Percentiles rank a stretch among this genome's conserved stretches.
These are phyloP conservation scores for Scarus forsteni DNA, from an alignment of 2,797 vertebrate genomes.

Conservation along the genomic window DNA sequence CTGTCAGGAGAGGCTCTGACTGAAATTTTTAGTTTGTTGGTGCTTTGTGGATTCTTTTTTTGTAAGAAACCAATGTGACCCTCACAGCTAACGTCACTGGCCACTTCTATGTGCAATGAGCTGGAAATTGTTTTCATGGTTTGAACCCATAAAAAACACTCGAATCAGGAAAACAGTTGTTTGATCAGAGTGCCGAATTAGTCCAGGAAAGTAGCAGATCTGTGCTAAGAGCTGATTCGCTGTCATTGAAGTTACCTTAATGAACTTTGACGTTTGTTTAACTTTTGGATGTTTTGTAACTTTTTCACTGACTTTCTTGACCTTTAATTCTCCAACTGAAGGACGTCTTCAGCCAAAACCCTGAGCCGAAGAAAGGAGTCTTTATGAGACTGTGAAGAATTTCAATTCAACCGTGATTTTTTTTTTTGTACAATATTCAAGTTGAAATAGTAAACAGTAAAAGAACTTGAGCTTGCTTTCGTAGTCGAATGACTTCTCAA, in stretches of 20 bases:
- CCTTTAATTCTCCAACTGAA: too few species aligned
- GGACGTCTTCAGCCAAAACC: too few species aligned
- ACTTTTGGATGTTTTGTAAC: neutral
- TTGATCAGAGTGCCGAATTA: neutral
- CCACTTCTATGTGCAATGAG: slow-evolving; percentile 21
- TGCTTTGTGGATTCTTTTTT: slow-evolving; percentile 4
- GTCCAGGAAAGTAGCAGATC: neutral
- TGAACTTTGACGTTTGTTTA: neutral
- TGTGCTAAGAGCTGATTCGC: too few species aligned
- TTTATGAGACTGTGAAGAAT: too few species aligned
- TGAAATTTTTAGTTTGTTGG: neutral
- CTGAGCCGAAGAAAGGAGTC: too few species aligned
- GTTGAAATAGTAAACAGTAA: too few species aligned
- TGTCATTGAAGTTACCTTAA: too few species aligned
- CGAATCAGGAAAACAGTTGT: neutral
- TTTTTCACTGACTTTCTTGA: too few species aligned
- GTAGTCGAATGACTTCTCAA: too few species aligned
- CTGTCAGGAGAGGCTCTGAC: neutral
- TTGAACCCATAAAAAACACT: slow-evolving; percentile 9
- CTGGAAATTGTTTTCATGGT: slow-evolving; percentile 13
- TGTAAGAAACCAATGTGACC: slow-evolving; percentile 1
- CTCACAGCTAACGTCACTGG: slow-evolving; percentile 19
- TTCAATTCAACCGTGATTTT: too few species aligned
- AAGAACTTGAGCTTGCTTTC: too few species aligned
- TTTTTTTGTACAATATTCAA: too few species aligned